Evolutionary conservation across 1,140 invertebrate genomes (phyloP), one percentile per base, ranked within the genome.

Genomic region (Argopecten irradians): DNA sequence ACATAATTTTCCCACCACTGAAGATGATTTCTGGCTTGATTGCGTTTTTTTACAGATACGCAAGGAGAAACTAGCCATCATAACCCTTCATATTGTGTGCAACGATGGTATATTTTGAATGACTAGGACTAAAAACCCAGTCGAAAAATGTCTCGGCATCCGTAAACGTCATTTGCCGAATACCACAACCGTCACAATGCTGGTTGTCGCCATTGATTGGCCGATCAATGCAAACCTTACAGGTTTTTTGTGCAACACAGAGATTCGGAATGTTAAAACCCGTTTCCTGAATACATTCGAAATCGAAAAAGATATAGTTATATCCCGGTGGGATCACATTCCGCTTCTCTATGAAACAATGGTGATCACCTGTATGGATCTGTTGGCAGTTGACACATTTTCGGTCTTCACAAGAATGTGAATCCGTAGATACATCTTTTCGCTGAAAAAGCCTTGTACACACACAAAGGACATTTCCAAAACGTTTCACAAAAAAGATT

Each of bases 1-100:
- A 46, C 88, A 86, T 89, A 22, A 89, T 84, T 86, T 89, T 89
- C 11, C 55, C 82, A 19, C 88, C 88, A 84, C 34, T 43, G 82
- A 33, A 89, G 34, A 84, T 86, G 16, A 83, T 39, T 3, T 22
- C 39, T 5, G 88, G 88, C 33, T 43, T 41, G 0, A 89, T 89
- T 7, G 35, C 28, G 32, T 89, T 86, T 14, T 35, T 33, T 22
- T 86, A 14, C 46, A 89, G 46, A 83, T 89, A 89, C 19, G 35
- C 84, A 19, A 89, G 36, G 28, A 89, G 34, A 36, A 89, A 86
- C 32, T 84, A 86, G 11, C 82, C 82, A 83, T 89, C 85, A 46
- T 86, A 89, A 7, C 85, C 85, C 39, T 89, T 89, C 43, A 86
- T 83, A 55, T 89, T 86, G 36, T 89, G 36, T 19, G 85, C 85